Evolutionary conservation across 2,113 vertebrate genomes (phyloP), one percentile per base, ranked within the genome.

Genomic region (Lepisosteus oculatus): DNA sequence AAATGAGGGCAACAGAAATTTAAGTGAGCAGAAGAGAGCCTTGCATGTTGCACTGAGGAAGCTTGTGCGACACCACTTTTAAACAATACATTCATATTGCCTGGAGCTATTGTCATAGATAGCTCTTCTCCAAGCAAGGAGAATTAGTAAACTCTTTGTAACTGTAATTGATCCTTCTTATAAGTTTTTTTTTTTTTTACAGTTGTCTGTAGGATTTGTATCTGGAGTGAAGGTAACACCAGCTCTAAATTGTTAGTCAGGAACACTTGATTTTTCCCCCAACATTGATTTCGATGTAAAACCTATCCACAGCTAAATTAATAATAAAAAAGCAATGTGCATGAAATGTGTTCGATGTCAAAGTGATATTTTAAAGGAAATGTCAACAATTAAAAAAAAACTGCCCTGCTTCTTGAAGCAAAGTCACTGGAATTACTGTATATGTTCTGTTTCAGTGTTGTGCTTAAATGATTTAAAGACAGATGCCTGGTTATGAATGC

Each of bases 81-180:
- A 81, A 82, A 82, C 78, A 83, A 78, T 77, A 74, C 70, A 79
- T 76, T 78, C 70, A 77, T 82, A 81, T 79, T 7, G 68, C 86
- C 87, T 71, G 56, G 42, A 83, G 89, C 81, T 85, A 77, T 85
- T 88, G 81, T 89, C 84, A 87, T 74, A 84, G 79, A 82, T 69
- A 65, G 74, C 75, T 70, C 43, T 61, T 64, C 67, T 63, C 75
- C 42, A 51, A 74, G 72, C 65, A 2, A 29, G 66, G 69, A 67
- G 65, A 78, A 70, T 75, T 72, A 75, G 68, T 56, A 71, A 79
- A 75, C 68, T 73, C 69, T 80, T 70, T 42, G 72, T 76, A 72
- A 61, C 61, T 55, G 64, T 76, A 79, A 78, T 73, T 76, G 73
- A 78, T 77, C 64, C 66, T 62, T 55, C 69, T 72, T 72, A 65